Base-by-base conservation (phyloP, 1,140 invertebrate genomes). In the Lucilia cuprina region DNA sequence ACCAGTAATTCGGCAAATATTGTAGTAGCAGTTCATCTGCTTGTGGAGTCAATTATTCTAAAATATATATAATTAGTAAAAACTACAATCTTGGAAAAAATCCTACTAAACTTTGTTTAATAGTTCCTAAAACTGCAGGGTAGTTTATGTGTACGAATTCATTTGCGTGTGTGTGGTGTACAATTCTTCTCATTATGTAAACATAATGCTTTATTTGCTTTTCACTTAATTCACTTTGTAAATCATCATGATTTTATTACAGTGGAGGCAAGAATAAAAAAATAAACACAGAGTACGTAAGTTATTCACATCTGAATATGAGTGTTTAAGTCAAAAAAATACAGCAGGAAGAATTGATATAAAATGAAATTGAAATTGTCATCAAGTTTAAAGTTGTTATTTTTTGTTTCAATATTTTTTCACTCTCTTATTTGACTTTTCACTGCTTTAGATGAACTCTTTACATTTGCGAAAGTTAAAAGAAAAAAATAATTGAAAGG, bases 191-290 rank as follows among this genome's bases (percentile, higher is more conserved):
- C n/a, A n/a, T 80, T 80, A 80, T 80, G 77, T 49, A 47, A 80
- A 80, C 77, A 80, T 49, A 80, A 80, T 80, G 77, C 47, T 49
- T 49, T 80, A 80, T 80, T 80, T 80, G 77, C 77, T 25, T 80
- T 80, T 80, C 77, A 80, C 77, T 80, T 80, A 80, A 80, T 80
- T 80, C 77, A 80, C 77, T 80, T 80, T 80, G 77, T 80, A 80
- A 80, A 80, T 41, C 77, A 80, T 80, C 77, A 80, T 80, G 77
- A 80, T 80, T 80, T 80, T 80, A 80, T 80, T 80, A 80, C 77
- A 49, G 77, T 19, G 41, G 41, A 19, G 41, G n/a, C n/a, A 25
- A 47, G 49, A 49, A 41, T 21, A 49, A 80, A 21, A 21, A 21
- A 19, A 70, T 70, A 70, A 8, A 70, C 19, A 70, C 55, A 70